These are phyloP conservation scores for Epinephelus malabaricus DNA, from an alignment of 2,797 vertebrate species.

Conservation along the genomic window DNA sequence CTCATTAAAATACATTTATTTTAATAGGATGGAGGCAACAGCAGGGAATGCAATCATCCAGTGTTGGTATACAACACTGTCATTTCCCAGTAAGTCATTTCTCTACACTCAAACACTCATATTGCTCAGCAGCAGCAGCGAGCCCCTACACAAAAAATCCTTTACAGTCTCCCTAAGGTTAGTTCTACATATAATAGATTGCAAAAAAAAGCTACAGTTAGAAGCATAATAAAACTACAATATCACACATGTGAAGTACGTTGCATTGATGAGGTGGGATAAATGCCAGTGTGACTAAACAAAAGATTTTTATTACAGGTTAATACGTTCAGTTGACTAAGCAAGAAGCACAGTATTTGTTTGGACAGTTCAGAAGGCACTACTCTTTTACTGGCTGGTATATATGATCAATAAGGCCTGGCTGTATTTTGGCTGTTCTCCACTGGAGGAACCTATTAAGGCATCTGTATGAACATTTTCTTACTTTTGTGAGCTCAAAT, in stretches of 20 bases:
- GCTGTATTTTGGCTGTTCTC: constrained; percentile 47
- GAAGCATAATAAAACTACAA: constrained; percentile 40
- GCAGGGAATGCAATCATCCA: constrained; percentile 52
- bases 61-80: constrained; percentile 54
- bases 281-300: constrained; percentile 29
- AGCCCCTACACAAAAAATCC: constrained; percentile 7
- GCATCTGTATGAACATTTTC: constrained; percentile 30
- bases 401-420: constrained; percentile 19
- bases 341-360: constrained; percentile 42
- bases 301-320: constrained; percentile 30
- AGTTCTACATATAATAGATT: constrained; percentile 40
- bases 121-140: constrained; percentile 36
- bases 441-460: constrained; percentile 52
- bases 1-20: constrained; percentile 35
- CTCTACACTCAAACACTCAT: constrained; percentile 26
- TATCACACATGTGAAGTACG: constrained; percentile 27
- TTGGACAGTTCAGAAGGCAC: constrained; percentile 58
- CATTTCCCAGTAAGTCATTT: constrained; percentile 16
- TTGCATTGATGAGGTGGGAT: constrained; percentile 26
- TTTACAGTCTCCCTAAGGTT: constrained; percentile 21
- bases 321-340: constrained; percentile 38
- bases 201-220: constrained; percentile 21
- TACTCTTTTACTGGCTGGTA: constrained; percentile 22
- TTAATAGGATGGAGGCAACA: constrained; percentile 37
- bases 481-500: constrained; percentile 32